Base-by-base conservation (phyloP, 1,140 invertebrate genomes). In the Drosophila yakuba region DNA sequence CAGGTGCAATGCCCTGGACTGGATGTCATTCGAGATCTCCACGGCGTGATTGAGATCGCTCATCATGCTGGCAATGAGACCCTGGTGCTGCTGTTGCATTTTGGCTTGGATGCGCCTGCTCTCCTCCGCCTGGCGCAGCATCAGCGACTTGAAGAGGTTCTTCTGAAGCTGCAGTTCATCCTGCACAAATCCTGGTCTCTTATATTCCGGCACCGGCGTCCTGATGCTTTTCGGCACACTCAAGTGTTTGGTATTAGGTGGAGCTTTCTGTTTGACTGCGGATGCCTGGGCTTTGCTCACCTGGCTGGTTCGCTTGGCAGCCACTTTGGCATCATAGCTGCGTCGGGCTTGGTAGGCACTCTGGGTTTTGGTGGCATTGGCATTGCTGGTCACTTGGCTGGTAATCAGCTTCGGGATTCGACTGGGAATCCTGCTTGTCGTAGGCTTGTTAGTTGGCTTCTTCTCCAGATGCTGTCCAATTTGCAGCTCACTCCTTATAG, bases 81-180 rank as follows among this genome's bases (percentile, higher is more conserved):
- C n/a, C 55, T 74, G 75, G 23, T 76, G 83, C 43, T 82, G 48
- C 1, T 41, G 14, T 35, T 72, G 60, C 2, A 88, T 55, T 1
- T 79, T 25, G 1, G 39, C 11, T n/a, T 83, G 79, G 4, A 88
- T 41, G 7, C 67, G 71, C 50, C 63, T 57, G 17, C 73, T 79
- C 12, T 88, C 75, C 2, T 54, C 39, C 1, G 63, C 56, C 62
- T 86, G 83, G 12, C 72, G 51, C 10, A 57, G 8, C 4, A 81
- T 23, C 38, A 84, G 20, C 3, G 25, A 39, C 20, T 78, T 62
- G 10, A 72, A 68, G 3, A 48, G 59, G 8, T 64, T 51, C 5
- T 64, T 54, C 8, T 84, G 72, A 14, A 60, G 23, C 11, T 60
- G 32, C 12, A 64, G 43, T 48, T 68, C 52, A 0, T 12, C 2